Percentiles rank a stretch among this genome's conserved stretches.
Conservation (phyloP, 1,140 invertebrate genomes). For the Frieseomelitta varia region DNA sequence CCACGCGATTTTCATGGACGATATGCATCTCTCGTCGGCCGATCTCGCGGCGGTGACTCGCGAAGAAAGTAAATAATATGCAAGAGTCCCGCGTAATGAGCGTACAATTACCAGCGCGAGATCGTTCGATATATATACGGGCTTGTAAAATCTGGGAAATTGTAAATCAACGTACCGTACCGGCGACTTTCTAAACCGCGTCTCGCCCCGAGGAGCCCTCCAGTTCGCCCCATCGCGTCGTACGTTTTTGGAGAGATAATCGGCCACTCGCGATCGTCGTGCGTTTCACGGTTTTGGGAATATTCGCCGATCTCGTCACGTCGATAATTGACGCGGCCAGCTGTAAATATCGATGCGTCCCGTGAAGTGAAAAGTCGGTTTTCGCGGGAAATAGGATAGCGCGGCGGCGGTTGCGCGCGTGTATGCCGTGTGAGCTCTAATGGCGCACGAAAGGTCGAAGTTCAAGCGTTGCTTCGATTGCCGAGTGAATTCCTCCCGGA, state of each 20-base stretch:
- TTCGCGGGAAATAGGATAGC: neutral
- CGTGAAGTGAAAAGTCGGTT: neutral
- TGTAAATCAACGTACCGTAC: slow-evolving; percentile 32
- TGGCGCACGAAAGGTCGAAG: slow-evolving; percentile 19
- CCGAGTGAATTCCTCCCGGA: neutral
- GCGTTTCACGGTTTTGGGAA: neutral
- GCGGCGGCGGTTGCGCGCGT: neutral
- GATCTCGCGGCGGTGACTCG: neutral
- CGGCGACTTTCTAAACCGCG: slow-evolving; percentile 24
- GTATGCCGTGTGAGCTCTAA: neutral
- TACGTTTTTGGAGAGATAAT: slow-evolving; percentile 35
- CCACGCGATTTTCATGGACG: slow-evolving; percentile 20
- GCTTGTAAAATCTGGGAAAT: slow-evolving; percentile 40
- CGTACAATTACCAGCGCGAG: slow-evolving; percentile 35
- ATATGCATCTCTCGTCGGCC: slow-evolving; percentile 24
- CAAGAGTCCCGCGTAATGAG: slow-evolving; percentile 36
- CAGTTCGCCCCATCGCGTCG: neutral
- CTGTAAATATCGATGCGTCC: neutral
- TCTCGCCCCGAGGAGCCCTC: neutral
- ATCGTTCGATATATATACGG: slow-evolving; percentile 47
- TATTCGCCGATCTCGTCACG: neutral
- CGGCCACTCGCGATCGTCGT: neutral
- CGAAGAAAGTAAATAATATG: slow-evolving; percentile 42
- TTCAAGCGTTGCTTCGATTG: slow-evolving; percentile 5
- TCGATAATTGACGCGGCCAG: neutral